Conservation (phyloP, 2,797 vertebrate species). For the Rhabdomys pumilio region DNA sequence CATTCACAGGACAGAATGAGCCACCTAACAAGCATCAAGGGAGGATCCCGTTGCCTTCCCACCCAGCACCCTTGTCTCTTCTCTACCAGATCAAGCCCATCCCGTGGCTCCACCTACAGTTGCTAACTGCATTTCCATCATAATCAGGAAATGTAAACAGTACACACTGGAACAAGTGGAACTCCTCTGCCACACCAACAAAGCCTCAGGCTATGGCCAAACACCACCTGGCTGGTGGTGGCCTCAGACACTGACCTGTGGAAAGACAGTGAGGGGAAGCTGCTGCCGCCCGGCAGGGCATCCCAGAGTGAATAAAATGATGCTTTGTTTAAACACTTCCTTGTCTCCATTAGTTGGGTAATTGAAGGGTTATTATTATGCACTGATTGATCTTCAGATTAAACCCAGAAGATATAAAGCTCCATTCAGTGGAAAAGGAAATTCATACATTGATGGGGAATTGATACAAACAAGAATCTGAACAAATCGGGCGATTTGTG, state of each 20-base stretch:
- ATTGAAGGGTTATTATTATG: constrained; percentile 40
- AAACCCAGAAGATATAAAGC: constrained; percentile 47
- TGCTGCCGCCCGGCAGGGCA: not conserved
- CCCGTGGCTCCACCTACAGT: not conserved
- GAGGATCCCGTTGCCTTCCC: not conserved
- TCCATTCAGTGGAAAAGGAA: constrained; percentile 13
- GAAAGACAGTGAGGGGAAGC: not conserved
- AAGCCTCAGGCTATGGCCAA: not conserved
- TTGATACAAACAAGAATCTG: constrained; percentile 42
- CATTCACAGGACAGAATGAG: not conserved
- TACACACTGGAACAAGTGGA: not conserved
- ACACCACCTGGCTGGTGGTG: not conserved
- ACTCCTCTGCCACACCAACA: not conserved
- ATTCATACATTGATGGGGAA: constrained; percentile 23
- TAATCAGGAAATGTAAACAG: not conserved
- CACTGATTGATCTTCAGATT: constrained; percentile 38
- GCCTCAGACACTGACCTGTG: not conserved
- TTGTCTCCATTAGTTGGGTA: not conserved
- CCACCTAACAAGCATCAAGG: not conserved
- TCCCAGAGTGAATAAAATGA: constrained; percentile 55
- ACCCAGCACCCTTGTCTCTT: not conserved
- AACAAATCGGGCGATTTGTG: constrained; percentile 28
- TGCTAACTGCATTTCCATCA: not conserved
- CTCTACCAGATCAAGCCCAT: not conserved
- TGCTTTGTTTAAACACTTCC: constrained; percentile 23